Conservation (phyloP, 2,888 invertebrate genomes). For the Ormia ochracea region DNA sequence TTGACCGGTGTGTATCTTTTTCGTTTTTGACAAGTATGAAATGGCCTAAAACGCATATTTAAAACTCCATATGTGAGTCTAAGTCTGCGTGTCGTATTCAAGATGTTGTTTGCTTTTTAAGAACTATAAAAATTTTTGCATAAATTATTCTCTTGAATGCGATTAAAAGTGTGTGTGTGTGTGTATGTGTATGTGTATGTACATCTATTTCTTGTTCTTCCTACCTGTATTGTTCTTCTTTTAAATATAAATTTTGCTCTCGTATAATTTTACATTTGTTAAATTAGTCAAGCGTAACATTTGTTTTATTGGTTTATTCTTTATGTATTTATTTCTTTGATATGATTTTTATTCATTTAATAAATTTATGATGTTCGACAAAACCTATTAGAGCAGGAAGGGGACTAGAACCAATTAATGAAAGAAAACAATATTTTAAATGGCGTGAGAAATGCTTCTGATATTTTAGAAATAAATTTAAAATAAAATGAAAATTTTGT, state of each 20-base stretch:
- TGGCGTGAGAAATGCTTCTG: slow-evolving; percentile 52
- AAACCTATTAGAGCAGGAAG: slow-evolving; percentile 49
- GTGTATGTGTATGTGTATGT: no score
- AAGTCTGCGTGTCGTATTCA: slow-evolving; percentile 17
- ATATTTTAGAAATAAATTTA: neutral
- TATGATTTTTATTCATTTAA: neutral
- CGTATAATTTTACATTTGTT: slow-evolving; percentile 46
- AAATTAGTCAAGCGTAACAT: slow-evolving; percentile 57
- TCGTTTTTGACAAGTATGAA: slow-evolving; percentile 36
- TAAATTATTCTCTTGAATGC: slow-evolving; percentile 46
- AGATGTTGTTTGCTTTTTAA: slow-evolving; percentile 52
- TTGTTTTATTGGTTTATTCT: slow-evolving; percentile 55
- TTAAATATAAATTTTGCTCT: slow-evolving; percentile 6
- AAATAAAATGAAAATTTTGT: neutral
- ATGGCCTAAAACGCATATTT: neutral
- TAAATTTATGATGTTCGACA: slow-evolving; percentile 43
- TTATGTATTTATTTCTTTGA: neutral
- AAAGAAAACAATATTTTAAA: slow-evolving; percentile 16
- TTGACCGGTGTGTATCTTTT: slow-evolving; percentile 13
- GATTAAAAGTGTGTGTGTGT: no score
- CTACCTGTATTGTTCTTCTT: slow-evolving; percentile 36
- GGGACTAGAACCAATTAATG: neutral
- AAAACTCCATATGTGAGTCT: neutral
- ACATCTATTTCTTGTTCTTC: neutral
- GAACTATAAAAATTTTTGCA: slow-evolving; percentile 45